A percentile compares a stretch with the other conserved stretches of the same genome.
Evolutionary conservation across 1,140 invertebrate genomes (phyloP).

Genomic region (Asbolus verrucosus): DNA sequence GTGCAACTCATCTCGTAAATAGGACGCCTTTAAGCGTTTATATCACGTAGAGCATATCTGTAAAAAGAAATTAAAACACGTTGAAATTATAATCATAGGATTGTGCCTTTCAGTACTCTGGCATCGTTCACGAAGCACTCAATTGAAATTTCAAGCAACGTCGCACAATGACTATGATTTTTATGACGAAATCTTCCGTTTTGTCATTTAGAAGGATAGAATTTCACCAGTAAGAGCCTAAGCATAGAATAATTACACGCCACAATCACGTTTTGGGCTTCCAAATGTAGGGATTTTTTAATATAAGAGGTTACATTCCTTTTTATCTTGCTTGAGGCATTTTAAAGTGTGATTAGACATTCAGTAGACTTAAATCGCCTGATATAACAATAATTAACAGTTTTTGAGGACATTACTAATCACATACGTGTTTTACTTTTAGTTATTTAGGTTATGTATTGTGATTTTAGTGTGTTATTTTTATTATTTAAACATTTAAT

Average conservation of each 20-base stretch:
- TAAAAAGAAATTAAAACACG: slow-evolving; percentile 29
- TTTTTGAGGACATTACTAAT: too few relatives aligned
- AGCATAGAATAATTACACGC: slow-evolving; percentile 46
- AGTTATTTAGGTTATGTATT: background rate
- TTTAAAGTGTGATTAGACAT: background rate
- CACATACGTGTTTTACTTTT: too few relatives aligned
- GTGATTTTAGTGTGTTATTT: background rate
- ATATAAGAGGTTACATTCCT: background rate
- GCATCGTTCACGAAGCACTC: slow-evolving; percentile 44
- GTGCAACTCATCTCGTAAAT: slow-evolving; percentile 9
- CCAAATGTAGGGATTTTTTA: slow-evolving; percentile 37
- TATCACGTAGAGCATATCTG: slow-evolving; percentile 56
- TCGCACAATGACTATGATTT: slow-evolving; percentile 29
- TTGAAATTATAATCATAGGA: slow-evolving; percentile 47
- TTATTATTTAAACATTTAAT: slow-evolving; percentile 2
- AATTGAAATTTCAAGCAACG: background rate
- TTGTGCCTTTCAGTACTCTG: slow-evolving; percentile 50
- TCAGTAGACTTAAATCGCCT: slow-evolving; percentile 1
- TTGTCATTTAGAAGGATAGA: slow-evolving; percentile 8
- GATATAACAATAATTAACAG: too few relatives aligned
- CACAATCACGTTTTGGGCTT: slow-evolving; percentile 58
- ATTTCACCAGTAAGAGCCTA: slow-evolving; percentile 35
- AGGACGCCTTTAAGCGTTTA: slow-evolving; percentile 27
- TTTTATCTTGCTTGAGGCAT: slow-evolving; percentile 8
- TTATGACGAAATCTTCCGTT: background rate